These are phyloP conservation scores for Tinea pellionella DNA, from an alignment of 2,888 invertebrate species.

Conservation along the genomic window DNA sequence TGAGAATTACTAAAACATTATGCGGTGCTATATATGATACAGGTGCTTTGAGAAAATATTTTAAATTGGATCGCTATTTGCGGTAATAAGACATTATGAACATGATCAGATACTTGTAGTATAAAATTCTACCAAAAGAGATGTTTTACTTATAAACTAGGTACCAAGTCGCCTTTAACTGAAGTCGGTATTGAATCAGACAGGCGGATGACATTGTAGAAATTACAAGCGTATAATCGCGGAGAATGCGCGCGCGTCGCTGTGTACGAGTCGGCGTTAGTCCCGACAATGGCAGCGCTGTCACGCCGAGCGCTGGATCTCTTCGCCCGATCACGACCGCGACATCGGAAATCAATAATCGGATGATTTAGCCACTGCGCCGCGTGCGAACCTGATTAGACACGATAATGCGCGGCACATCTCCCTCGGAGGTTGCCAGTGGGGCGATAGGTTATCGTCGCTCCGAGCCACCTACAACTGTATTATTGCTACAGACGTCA, in stretches of 20 bases:
- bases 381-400: slow-evolving; percentile 69
- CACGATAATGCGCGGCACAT: slow-evolving; percentile 59
- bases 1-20: slow-evolving; percentile 3
- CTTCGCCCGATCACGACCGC: slow-evolving; percentile 65
- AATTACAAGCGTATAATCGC: slow-evolving; percentile 66
- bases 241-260: slow-evolving; percentile 40
- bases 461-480: slow-evolving; percentile 46
- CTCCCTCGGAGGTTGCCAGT: slow-evolving; percentile 36
- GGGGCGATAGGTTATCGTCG: slow-evolving; percentile 59
- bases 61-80: slow-evolving; percentile 2
- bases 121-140: not conserved
- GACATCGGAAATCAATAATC: slow-evolving; percentile 70
- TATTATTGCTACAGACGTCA: slow-evolving; percentile 39
- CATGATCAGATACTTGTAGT: not conserved
- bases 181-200: slow-evolving; percentile 44
- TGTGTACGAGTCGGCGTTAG: slow-evolving; percentile 32
- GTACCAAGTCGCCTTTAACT: not conserved
- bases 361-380: slow-evolving; percentile 68
- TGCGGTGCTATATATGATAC: not conserved
- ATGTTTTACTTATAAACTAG: not conserved
- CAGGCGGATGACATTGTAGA: slow-evolving; percentile 60
- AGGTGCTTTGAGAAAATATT: not conserved
- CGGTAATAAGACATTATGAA: not conserved
- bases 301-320: slow-evolving; percentile 55
- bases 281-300: slow-evolving; percentile 56